Base-by-base conservation (phyloP, 2,797 vertebrate genomes). In the Carcharodon carcharias region DNA sequence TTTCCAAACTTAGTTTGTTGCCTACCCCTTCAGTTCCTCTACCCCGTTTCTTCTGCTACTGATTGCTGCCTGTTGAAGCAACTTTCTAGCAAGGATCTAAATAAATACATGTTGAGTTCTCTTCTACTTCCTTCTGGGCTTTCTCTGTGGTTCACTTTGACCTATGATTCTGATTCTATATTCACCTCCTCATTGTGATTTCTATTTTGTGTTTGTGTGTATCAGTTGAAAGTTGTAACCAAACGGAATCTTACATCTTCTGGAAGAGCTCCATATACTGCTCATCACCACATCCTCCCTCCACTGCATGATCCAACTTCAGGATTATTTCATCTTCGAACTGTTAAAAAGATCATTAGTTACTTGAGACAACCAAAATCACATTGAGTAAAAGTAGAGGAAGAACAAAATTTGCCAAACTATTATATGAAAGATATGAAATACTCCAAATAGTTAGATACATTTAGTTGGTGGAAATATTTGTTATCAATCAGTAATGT, bases 251-350 rank as follows among this genome's bases (percentile, higher is more conserved):
- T 98, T 97, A 99, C 99, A 99, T 99, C 58, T 98, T 98, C 97
- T 99, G 98, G 97, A 99, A 98, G 31, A 99, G 98, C 95, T 99
- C 98, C 99, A 99, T 99, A 97, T 99, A 99, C 96, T 98, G 98
- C 96, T 99, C 99, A 11, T 99, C 99, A 80, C 99, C 99, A 96
- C 99, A 98, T 93, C 99, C 99, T n/a, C 99, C 99, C 97, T 99
- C 99, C 96, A 99, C 99, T 96, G 99, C 99, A 1, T 99, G 99
- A 97, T 99, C 99, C 98, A 99, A 97, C 97, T 99, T 99, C 97
- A 99, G 97, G 97, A 99, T 99, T 2, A 99, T 99, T 97, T 99
- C 99, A 91, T 99, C 99, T 98, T 99, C 99, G 98, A 99, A 99
- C 99, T 99, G 97, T 96, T 96, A 97, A 96, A 95, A 95, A 54